These are phyloP conservation scores for Agrotis exclamationis DNA, from an alignment of 2,888 invertebrate genomes.

Conservation along the genomic window DNA sequence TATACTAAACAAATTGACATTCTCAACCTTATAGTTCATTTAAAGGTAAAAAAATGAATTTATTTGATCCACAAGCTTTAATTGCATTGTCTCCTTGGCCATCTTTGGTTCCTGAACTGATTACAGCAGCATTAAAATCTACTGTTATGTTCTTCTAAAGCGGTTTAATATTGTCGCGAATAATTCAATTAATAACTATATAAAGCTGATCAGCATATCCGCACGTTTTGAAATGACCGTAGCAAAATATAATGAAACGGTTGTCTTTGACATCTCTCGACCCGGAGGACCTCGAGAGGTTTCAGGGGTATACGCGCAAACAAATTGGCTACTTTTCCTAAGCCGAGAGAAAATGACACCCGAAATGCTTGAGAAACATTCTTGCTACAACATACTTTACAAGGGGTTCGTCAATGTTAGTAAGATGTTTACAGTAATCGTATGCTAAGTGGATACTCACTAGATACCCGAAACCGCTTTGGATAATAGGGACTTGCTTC, in stretches of 20 bases:
- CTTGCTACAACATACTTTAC: constrained; percentile 2
- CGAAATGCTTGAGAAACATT: not conserved
- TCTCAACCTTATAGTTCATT: not conserved
- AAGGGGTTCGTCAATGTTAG: not conserved
- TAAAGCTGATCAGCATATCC: not conserved
- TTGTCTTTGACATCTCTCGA: not conserved
- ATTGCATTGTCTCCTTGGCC: not conserved
- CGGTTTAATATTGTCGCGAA: not conserved
- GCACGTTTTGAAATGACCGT: not conserved
- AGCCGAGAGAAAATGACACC: not conserved
- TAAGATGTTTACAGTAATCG: constrained; percentile 15
- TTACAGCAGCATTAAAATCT: not conserved
- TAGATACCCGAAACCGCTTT: constrained; percentile 4
- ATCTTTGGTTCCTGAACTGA: constrained; percentile 2
- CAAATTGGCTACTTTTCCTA: constrained; percentile 3
- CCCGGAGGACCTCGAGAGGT: not conserved
- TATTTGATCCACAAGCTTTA: not conserved
- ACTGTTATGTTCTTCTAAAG: not conserved
- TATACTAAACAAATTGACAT: not conserved
- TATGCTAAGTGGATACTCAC: not conserved
- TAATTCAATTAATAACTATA: constrained; percentile 11
- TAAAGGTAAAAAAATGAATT: not conserved
- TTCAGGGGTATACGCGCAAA: constrained; percentile 2
- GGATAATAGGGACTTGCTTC: not conserved
- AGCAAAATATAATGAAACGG: constrained; percentile 8